Base-by-base conservation (phyloP, 1,140 invertebrate genomes). In the Cotesia glomerata region DNA sequence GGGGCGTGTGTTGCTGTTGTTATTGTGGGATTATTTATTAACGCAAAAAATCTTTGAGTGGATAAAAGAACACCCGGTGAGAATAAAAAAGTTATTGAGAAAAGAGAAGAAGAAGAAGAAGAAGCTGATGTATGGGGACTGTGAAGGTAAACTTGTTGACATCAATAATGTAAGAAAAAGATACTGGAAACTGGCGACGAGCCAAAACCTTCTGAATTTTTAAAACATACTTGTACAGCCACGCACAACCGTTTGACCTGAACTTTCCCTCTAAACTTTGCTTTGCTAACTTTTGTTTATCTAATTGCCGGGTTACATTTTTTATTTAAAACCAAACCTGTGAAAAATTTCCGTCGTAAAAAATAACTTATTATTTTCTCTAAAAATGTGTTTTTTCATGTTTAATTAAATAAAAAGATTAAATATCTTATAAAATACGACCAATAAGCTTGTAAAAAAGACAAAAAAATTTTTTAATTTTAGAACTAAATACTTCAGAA, bases 121-220 rank as follows among this genome's bases (percentile, higher is more conserved):
- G n/a, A 70, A 61, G 52, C 69, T 34, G 65, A 68, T 54, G 14
- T 49, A 54, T 68, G 45, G 49, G 52, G 51, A 54, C 35, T 65
- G 62, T 49, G 36, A 54, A 71, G 18, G 51, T 72, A 59, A 72
- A 67, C 52, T 72, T 26, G 71, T 56, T 58, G 64, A 72, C 70
- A 65, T 72, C 70, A 72, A 72, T 72, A 72, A 72, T 72, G 35
- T 32, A 58, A 71, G 39, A 34, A 35, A 58, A 71, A 52, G 69
- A 52, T 52, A 62, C 18, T 26, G 56, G 36, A 70, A 62, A 36
- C 18, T 71, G 36, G 59, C 39, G n/a, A 54, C 59, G 14, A 64
- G 69, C n/a, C 51, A 39, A 34, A 14, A 34, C 49, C 49, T 14
- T 8, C 32, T 68, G 65, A 68, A 68, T 68, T 56, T 68, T 68